Evolutionary conservation across 2,888 invertebrate species (phyloP).

Genomic region (Eurois occulta): DNA sequence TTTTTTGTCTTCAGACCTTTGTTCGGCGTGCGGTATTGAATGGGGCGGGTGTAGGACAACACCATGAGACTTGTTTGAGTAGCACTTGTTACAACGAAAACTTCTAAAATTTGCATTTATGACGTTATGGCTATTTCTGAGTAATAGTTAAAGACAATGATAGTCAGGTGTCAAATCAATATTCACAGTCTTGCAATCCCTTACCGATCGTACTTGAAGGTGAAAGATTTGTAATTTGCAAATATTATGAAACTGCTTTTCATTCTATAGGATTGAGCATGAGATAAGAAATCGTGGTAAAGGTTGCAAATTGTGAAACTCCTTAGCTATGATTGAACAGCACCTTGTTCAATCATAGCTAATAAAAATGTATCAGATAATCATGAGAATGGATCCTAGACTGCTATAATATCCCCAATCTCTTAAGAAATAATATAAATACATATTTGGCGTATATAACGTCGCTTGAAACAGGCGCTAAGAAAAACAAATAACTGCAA

Average conservation of each 20-base stretch:
- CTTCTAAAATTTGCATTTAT: conserved; percentile 63
- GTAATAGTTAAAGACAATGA: conserved; percentile 16
- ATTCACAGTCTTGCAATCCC: conserved; percentile 11
- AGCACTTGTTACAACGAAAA: conserved; percentile 75
- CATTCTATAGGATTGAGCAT: conserved; percentile 21
- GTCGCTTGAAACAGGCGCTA: conserved; percentile 10
- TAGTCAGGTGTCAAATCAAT: neutral
- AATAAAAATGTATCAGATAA: conserved; percentile 17
- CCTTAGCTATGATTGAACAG: conserved; percentile 1
- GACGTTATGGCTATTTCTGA: conserved; percentile 57
- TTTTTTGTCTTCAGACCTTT: conserved; percentile 82
- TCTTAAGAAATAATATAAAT: neutral
- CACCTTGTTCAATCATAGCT: conserved; percentile 8
- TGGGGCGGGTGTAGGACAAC: conserved; percentile 74
- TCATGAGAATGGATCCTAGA: neutral
- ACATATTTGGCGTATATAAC: conserved; percentile 4
- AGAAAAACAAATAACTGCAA: conserved; percentile 25
- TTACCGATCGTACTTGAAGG: conserved; percentile 11
- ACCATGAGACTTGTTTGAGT: conserved; percentile 73
- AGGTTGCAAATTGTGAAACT: conserved; percentile 33
- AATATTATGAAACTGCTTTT: conserved; percentile 15
- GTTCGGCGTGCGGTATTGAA: conserved; percentile 74
- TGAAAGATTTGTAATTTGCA: conserved; percentile 2
- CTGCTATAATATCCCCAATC: neutral
- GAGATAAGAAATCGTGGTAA: conserved; percentile 19